Evolutionary conservation across 2,113 vertebrate genomes (phyloP), one percentile per base, ranked within the genome.

Genomic region (Carassius auratus): DNA sequence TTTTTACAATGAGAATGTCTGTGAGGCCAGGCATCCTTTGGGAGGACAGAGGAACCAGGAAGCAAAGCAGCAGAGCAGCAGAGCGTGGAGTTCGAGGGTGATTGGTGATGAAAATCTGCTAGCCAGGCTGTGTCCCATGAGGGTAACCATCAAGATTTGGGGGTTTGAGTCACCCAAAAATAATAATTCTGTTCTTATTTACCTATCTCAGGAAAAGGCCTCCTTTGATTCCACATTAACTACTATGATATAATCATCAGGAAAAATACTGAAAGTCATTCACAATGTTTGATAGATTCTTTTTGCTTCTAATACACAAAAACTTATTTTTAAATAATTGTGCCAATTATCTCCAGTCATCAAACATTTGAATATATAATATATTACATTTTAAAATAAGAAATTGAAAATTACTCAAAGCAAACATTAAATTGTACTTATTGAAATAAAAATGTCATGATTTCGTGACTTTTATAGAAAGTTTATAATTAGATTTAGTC

Each of bases 21-120:
- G 21, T 82, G 52, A 91, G 74, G 68, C 52, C 74, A n/a, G 76
- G n/a, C 21, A 64, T 90, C 85, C 68, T 87, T 87, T 77, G 66
- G 86, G 84, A 91, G 86, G 74, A 15, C 12, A 83, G 76, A 57
- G 81, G 84, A 82, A 84, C 26, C 80, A 74, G 86, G 86, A 87
- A 87, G 66, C 61, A 82, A 83, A 81, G 86, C 26, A 82, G 48
- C 6, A 52, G 74, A 82, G 82, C 33, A 83, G 59, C 6, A 48
- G 71, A 78, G 82, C 81, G 57, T 55, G 45, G 26, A 73, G 66
- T 61, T 81, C 52, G 73, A 64, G 55, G 64, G 55, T 23, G 73
- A 59, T n/a, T 21, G 45, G 12, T 75, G 75, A 83, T 57, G 85
- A 88, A 89, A 88, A 86, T 26, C 26, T 89, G 50, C 83, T 86